phyloP scores from a whole-genome alignment of 2,113 vertebrate genomes.

The Craseonycteris thonglongyai region DNA sequence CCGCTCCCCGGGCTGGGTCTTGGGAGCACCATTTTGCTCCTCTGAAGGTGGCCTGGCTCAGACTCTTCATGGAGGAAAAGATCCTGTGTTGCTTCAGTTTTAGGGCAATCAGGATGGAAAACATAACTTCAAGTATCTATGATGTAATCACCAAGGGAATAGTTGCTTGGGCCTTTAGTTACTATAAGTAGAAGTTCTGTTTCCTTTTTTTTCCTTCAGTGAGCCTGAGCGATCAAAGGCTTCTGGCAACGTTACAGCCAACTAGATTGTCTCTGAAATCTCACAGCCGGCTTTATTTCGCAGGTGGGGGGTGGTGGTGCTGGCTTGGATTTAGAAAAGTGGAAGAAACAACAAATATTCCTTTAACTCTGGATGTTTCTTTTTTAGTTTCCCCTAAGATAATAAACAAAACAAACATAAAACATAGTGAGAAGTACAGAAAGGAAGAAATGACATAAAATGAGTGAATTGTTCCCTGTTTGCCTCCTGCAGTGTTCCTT shows the following conservation, averaged over 20 bases:
- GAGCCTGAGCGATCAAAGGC: constrained; percentile 62
- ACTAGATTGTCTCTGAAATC: constrained; percentile 67
- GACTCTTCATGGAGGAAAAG: constrained; percentile 60
- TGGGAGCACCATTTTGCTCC: background rate
- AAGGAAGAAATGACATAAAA: background rate
- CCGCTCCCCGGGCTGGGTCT: background rate
- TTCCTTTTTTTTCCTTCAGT: constrained; percentile 65
- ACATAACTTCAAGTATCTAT: constrained; percentile 71
- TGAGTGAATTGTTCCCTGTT: background rate
- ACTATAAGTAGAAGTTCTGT: constrained; percentile 74
- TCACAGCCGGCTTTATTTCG: constrained; percentile 46
- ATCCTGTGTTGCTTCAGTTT: constrained; percentile 55
- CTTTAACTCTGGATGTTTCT: constrained; percentile 61
- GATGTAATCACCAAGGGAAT: constrained; percentile 75
- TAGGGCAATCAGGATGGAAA: constrained; percentile 71
- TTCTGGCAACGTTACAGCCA: constrained; percentile 64
- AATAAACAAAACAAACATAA: background rate
- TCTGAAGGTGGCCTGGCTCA: background rate
- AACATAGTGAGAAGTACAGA: background rate
- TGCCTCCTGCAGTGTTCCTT: background rate
- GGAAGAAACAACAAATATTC: constrained; percentile 25
- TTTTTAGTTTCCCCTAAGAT: background rate
- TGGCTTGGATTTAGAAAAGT: background rate
- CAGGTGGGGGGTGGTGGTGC: background rate
- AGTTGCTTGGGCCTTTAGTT: constrained; percentile 67